These are phyloP conservation scores for Drosophila cracens DNA, from an alignment of 2,888 invertebrate genomes.

Conservation along the genomic window DNA sequence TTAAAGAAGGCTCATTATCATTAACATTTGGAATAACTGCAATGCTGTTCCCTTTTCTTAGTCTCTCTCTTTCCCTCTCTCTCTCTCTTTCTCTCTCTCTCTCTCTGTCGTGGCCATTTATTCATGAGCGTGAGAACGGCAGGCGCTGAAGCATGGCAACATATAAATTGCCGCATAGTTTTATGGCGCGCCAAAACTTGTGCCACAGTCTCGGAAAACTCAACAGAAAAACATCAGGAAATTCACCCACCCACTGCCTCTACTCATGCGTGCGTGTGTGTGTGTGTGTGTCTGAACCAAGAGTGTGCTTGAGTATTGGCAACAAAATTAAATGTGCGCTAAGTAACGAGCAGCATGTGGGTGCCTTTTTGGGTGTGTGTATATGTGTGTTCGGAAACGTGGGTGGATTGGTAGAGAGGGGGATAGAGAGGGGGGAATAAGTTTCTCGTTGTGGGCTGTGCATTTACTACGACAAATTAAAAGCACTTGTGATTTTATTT, in stretches of 20 bases:
- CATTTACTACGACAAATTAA: conserved; percentile 74
- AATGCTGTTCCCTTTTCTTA: background rate
- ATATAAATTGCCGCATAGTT: conserved; percentile 78
- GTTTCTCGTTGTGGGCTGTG: conserved; percentile 32
- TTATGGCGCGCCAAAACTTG: conserved; percentile 68
- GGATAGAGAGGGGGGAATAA: background rate
- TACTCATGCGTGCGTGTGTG: conserved; percentile 18
- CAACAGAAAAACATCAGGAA: conserved; percentile 18
- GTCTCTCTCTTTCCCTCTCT: background rate
- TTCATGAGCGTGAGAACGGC: conserved; percentile 45
- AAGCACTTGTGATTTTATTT: conserved; percentile 80
- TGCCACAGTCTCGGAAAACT: conserved; percentile 19
- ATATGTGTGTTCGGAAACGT: background rate
- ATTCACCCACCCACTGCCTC: conserved; percentile 8
- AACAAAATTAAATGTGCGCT: conserved; percentile 78
- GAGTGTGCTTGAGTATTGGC: conserved; percentile 54
- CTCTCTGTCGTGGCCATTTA: conserved; percentile 30
- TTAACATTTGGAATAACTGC: conserved; percentile 39
- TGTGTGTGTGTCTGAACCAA: background rate
- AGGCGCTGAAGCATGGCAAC: conserved; percentile 60
- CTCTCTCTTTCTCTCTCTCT: background rate
- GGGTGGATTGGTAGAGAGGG: background rate
- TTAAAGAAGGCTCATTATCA: conserved; percentile 53
- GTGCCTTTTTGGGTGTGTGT: conserved; percentile 3
- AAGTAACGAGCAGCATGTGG: conserved; percentile 66